Conservation (phyloP, 2,888 invertebrate genomes). For the Myathropa florea region DNA sequence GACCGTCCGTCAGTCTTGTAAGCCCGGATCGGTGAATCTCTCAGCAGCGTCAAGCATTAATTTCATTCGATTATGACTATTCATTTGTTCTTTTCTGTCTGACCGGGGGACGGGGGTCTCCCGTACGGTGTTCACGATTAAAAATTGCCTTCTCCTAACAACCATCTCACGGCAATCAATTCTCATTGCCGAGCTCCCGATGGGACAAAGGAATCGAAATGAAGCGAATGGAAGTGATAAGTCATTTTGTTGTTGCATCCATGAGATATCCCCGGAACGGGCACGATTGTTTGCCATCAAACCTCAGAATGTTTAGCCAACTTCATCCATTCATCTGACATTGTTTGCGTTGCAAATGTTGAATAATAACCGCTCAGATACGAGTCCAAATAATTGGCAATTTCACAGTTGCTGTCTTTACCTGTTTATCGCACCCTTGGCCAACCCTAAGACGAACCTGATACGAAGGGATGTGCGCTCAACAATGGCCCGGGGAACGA, state of each 20-base stretch:
- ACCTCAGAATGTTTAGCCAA: constrained; percentile 49
- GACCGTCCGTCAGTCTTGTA: neutral
- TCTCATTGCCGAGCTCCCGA: constrained; percentile 24
- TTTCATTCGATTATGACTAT: constrained; percentile 56
- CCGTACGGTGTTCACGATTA: constrained; percentile 22
- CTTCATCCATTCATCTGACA: constrained; percentile 12
- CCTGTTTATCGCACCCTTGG: constrained; percentile 30
- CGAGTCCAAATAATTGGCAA: constrained; percentile 35
- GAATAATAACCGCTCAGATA: neutral
- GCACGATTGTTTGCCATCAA: constrained; percentile 27
- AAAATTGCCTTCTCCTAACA: constrained; percentile 37
- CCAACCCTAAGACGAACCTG: constrained; percentile 30
- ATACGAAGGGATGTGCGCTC: neutral
- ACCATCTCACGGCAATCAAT: constrained; percentile 53
- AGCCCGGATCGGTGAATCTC: neutral
- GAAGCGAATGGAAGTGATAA: neutral
- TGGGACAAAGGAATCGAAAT: constrained; percentile 9
- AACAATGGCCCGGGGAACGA: constrained; percentile 58
- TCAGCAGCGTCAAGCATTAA: constrained; percentile 34
- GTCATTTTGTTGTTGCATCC: constrained; percentile 10
- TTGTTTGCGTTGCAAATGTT: neutral
- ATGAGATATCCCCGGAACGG: neutral
- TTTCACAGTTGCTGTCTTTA: constrained; percentile 46
- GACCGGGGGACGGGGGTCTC: neutral
- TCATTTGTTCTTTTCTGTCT: constrained; percentile 1